Conservation (phyloP, 2,113 vertebrate species). For the Cephalopterus ornatus region DNA sequence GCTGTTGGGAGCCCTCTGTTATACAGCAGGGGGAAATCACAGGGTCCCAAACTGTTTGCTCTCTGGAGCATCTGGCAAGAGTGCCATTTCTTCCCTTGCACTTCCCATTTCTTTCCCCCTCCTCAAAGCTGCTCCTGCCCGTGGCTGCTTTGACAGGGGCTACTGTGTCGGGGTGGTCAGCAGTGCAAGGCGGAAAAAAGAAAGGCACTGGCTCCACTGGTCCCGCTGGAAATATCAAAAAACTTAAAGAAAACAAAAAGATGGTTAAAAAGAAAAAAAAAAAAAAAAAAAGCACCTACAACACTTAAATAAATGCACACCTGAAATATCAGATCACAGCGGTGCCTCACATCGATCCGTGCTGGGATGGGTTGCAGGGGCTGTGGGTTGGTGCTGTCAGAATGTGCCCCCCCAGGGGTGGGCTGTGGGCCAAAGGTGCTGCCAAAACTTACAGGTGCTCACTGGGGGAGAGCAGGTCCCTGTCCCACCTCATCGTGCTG, state of each 20-base stretch:
- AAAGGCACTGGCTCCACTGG: background rate
- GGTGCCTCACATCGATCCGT: background rate
- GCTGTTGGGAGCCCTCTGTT: slow-evolving; percentile 52
- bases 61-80: background rate
- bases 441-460: background rate
- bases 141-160: background rate
- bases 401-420: fast-evolving
- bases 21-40: background rate
- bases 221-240: background rate
- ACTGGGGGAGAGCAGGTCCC: fast-evolving
- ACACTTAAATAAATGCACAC: background rate
- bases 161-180: slow-evolving; percentile 30
- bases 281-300: background rate
- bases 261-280: background rate
- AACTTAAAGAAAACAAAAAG: background rate
- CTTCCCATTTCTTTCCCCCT: background rate
- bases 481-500: fast-evolving
- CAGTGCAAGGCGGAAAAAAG: background rate
- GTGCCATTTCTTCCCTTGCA: background rate
- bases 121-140: slow-evolving; percentile 1
- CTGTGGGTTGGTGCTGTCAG: background rate
- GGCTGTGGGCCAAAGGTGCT: background rate
- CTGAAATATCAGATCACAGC: background rate
- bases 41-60: background rate
- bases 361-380: background rate